A percentile compares a stretch with the other conserved stretches of the same genome.
phyloP scores from a whole-genome alignment of 1,140 invertebrate species.

The Parasteatoda tepidariorum region DNA sequence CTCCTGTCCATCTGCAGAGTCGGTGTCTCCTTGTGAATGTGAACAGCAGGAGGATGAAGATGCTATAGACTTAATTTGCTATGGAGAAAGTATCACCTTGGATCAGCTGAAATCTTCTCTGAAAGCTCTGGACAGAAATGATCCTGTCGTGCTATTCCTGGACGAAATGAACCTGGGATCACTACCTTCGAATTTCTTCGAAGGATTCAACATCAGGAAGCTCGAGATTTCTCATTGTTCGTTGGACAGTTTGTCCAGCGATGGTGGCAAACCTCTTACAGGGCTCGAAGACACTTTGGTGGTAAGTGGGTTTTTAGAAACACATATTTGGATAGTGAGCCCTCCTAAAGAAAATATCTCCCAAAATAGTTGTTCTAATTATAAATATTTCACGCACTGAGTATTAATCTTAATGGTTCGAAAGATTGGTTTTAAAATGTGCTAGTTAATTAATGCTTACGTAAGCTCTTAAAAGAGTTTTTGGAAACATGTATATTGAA shows the following conservation, averaged over 20 bases:
- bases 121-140: neutral
- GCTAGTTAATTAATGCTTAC: neutral
- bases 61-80: neutral
- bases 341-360: neutral
- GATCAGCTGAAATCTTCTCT: neutral
- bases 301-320: neutral
- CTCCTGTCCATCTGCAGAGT: neutral
- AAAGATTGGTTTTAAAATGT: too few species aligned
- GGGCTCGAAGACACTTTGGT: conserved; percentile 20
- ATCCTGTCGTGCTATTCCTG: neutral
- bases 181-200: neutral
- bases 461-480: neutral
- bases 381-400: too few species aligned
- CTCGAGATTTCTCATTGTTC: conserved; percentile 8
- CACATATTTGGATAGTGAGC: too few species aligned
- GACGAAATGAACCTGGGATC: neutral
- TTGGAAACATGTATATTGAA: too few species aligned
- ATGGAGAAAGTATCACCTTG: neutral
- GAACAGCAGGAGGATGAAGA: neutral
- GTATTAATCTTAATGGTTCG: too few species aligned
- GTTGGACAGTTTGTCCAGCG: neutral
- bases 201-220: neutral
- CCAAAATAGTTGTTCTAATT: neutral
- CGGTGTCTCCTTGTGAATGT: neutral
- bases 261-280: neutral